Evolutionary conservation across 1,140 invertebrate genomes (phyloP), one percentile per base, ranked within the genome.

Genomic region (Aphidius gifuensis): DNA sequence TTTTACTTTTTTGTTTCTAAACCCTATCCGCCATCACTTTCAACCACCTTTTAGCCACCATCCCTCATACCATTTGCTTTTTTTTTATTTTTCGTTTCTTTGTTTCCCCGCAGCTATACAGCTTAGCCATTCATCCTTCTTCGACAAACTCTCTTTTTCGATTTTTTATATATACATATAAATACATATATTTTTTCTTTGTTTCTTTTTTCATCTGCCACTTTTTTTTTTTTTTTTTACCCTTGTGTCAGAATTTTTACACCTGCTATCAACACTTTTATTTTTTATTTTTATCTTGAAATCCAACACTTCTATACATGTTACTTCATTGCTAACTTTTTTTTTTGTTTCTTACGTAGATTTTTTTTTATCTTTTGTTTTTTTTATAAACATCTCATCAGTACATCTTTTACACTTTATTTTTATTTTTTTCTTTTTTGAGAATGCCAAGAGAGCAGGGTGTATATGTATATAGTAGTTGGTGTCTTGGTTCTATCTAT

Each of bases 1-100:
- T 54, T 54, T 54, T 54, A 42, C 5, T 7, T 49, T 60, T 51
- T 45, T 47, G 38, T 55, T 49, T 32, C 43, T 39, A 54, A 32
- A 32, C 2, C 4, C 51, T 54, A 44, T 49, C 61, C 55, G 51
- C 58, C 51, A 59, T 16, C 40, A 53, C 62, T 60, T 60, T 50
- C 58, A 50, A 62, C 61, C 53, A 58, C 56, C 58, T 53, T 58
- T 60, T 50, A 43, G 55, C 55, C 32, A 16, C 60, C 58, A 63
- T 47, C 45, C 45, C 38, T 61, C 55, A 61, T 55, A 53, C 60
- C 46, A 44, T 58, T 56, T 38, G 42, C 4, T 32, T 32, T 32
- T 32, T 32, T 32, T 3, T 32, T 58, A n/a, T 47, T 23, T 42
- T 43, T 23, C 51, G 49, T 56, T 50, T 64, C n/a, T 57, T 48